Evolutionary conservation across 2,797 vertebrate genomes (phyloP).

Genomic region (Tragelaphus eurycerus): DNA sequence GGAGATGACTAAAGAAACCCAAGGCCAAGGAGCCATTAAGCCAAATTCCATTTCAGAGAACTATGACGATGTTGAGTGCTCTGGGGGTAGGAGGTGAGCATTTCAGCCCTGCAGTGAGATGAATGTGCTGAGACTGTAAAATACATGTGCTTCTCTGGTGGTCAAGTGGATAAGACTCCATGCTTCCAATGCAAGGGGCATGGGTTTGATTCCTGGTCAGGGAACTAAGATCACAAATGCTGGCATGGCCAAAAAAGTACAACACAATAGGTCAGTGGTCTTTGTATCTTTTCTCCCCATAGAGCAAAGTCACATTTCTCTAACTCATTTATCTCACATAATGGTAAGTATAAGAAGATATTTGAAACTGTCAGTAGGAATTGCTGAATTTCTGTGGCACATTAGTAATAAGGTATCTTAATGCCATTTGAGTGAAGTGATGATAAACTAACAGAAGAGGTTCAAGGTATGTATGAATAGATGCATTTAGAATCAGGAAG

Average conservation of each 20-base stretch:
- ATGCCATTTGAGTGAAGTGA: not conserved
- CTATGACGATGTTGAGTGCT: conserved; percentile 76
- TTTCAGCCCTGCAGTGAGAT: not conserved
- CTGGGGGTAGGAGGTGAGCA: conserved; percentile 73
- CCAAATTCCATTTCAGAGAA: conserved; percentile 31
- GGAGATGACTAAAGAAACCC: conserved; percentile 80
- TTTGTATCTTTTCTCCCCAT: conserved; percentile 60
- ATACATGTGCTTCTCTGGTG: not conserved
- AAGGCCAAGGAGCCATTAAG: not conserved
- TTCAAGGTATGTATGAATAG: not conserved
- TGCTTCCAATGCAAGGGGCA: not conserved
- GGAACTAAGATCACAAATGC: not conserved
- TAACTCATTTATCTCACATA: conserved; percentile 60
- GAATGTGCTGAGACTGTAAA: not conserved
- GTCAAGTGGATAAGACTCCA: not conserved
- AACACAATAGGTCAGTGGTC: not conserved
- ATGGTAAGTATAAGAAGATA: conserved; percentile 73
- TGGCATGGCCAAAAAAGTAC: not conserved
- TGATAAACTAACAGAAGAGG: not conserved
- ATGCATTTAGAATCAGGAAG: not conserved
- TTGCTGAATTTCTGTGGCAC: not conserved
- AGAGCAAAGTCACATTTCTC: conserved; percentile 61
- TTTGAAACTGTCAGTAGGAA: not conserved
- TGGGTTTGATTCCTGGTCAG: not conserved
- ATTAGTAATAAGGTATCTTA: not conserved